Evolutionary conservation across 2,797 vertebrate species (phyloP), one percentile per base, ranked within the genome.

Genomic region (Merluccius polli): DNA sequence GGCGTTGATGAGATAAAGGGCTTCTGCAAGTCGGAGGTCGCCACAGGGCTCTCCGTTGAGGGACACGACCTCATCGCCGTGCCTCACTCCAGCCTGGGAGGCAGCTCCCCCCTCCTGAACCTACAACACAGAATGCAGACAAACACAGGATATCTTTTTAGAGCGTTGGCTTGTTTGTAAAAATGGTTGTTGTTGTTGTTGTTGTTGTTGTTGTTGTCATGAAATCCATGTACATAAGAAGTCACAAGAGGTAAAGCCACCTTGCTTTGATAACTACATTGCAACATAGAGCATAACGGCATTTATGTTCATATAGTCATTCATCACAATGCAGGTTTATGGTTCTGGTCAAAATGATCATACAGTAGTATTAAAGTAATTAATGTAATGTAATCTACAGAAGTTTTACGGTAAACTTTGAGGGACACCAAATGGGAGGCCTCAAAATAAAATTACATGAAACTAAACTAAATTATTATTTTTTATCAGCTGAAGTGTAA

Each of bases 31-130:
- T 15, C 94, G 95, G 79, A 98, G 94, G 79, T 95, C 95, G 21
- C 92, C 92, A 74, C 97, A 97, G 0, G 94, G 91, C 74, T 93
- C 94, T 73, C 96, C 97, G 32, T 99, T 99, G 85, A 99, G 94
- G 2, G 97, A 96, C 75, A 98, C 92, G 73, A 98, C 93, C 84
- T 98, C 96, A 80, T 99, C 98, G 3, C 94, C 95, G 68, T 96
- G 94, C 79, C 88, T 93, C 70, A 99, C 89, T 41, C 96, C 98
- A 27, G 95, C 95, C 75, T 86, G 83, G 2, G 90, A 95, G 24
- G 97, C 97, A 81, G 90, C 93, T 70, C 97, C 88, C 4, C 81
- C 90, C 59, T 90, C 89, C 32, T 93, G 90, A 76, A 99, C 94
- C 98, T 99, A 84, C 9, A 12, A 63, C 9, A 63, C 59, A 63